Conservation (phyloP, 1,140 invertebrate genomes). For the Sarcophaga bullata region DNA sequence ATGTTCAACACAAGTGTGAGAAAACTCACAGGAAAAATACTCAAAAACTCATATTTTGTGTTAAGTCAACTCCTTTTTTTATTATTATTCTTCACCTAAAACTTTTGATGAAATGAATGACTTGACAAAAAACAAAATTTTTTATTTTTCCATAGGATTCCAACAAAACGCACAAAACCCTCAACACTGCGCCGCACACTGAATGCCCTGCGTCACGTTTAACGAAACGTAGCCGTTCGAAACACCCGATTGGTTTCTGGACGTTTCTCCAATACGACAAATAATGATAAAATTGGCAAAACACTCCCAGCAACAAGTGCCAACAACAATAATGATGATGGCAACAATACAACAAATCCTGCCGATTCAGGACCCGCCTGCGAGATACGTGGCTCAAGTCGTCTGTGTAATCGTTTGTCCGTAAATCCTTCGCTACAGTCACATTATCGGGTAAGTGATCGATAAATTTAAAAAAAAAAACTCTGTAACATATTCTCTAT, state of each 20-base stretch:
- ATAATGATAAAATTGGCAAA: slow-evolving; percentile 63
- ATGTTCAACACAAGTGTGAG: background rate
- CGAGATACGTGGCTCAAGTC: slow-evolving; percentile 64
- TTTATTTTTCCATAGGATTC: slow-evolving; percentile 50
- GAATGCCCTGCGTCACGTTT: slow-evolving; percentile 61
- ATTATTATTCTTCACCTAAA: no score
- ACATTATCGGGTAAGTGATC: slow-evolving; percentile 71
- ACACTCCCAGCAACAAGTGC: slow-evolving; percentile 52
- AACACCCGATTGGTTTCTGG: slow-evolving; percentile 72
- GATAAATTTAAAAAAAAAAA: background rate
- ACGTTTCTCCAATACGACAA: slow-evolving; percentile 69
- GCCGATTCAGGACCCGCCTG: slow-evolving; percentile 64
- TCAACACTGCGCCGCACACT: slow-evolving; percentile 60
- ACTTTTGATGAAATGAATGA: no score
- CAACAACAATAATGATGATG: background rate
- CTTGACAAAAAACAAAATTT: background rate
- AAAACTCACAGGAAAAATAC: background rate
- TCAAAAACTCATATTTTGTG: background rate
- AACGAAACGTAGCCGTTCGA: slow-evolving; percentile 63
- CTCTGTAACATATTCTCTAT: slow-evolving; percentile 1
- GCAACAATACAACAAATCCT: slow-evolving; percentile 50
- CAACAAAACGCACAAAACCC: slow-evolving; percentile 58
- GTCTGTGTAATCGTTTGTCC: slow-evolving; percentile 70
- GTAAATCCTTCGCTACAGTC: slow-evolving; percentile 72
- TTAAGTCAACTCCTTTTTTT: no score